Base-by-base conservation (phyloP, 2,113 vertebrate species). In the Microcebus jonahi region DNA sequence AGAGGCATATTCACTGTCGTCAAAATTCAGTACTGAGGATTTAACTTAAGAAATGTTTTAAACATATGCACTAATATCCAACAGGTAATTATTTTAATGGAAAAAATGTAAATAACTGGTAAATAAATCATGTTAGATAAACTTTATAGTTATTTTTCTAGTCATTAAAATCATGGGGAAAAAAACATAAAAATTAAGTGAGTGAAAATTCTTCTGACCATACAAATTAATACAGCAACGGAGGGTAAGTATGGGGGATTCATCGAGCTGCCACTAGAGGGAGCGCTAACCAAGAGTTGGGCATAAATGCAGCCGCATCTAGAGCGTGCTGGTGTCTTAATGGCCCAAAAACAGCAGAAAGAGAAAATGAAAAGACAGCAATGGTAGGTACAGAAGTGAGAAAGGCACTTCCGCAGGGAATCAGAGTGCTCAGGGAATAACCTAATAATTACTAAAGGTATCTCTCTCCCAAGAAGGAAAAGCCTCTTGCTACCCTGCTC, bases 211-310 rank as follows among this genome's bases (percentile, higher is more conserved):
- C 39, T 53, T 89, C 87, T 85, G 14, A 77, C 8, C n/a, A 34
- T 3, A 9, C 18, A 48, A 5, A 55, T 8, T 8, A 12, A 12
- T 2, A 0, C 6, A 45, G 11, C 39, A 31, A 48, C 1, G 1
- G 65, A 91, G 53, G 70, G 67, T 95, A 95, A 71, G 73, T 88
- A 39, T 6, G 21, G 67, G 61, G 61, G 8, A 89, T 65, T 93
- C 67, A 4, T 2, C 4, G 4, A 97, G 10, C 42, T 71, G 70
- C 86, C 97, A 94, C 95, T 93, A 97, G 96, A 96, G 93, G 93
- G 95, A 73, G 96, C 0, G 8, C 63, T 93, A 75, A 59, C 67
- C 88, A 88, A 95, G 73, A 79, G n/a, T 14, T 75, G 77, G 27
- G 21, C 3, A 5, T 55, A 39, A 85, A 45, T 12, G 6, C 23